phyloP scores from a whole-genome alignment of 2,888 invertebrate species.

The Noctua comes region DNA sequence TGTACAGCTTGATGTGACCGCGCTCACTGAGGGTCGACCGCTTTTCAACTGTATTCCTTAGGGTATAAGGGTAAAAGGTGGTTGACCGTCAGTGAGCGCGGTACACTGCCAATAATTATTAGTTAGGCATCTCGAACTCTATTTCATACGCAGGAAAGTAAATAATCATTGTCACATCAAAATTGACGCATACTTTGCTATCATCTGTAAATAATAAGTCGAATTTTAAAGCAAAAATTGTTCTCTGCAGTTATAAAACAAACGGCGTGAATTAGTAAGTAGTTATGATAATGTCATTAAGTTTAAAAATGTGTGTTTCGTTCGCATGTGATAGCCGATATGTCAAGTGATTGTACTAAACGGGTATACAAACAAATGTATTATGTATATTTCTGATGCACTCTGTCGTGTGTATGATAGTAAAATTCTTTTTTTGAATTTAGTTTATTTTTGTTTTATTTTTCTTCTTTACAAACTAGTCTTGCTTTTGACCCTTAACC shows the following conservation, averaged over 20 bases:
- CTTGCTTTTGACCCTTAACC: neutral
- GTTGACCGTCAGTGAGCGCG: neutral
- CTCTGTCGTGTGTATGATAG: conserved; percentile 74
- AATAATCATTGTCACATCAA: conserved; percentile 9
- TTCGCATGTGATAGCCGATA: conserved; percentile 53
- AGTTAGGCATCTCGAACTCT: conserved; percentile 24
- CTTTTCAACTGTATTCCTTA: neutral
- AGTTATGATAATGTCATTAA: conserved; percentile 46
- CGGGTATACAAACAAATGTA: conserved; percentile 76
- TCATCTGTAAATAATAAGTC: conserved; percentile 25
- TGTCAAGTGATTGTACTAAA: conserved; percentile 67
- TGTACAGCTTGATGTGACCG: neutral
- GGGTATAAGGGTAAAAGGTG: neutral
- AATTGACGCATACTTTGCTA: conserved; percentile 4
- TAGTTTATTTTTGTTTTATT: conserved; percentile 78
- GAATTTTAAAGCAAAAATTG: neutral
- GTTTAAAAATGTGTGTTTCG: conserved; percentile 43
- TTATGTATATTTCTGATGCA: conserved; percentile 76
- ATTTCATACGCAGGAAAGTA: neutral
- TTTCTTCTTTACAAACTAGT: conserved; percentile 38
- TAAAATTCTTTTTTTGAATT: conserved; percentile 79
- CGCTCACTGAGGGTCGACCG: neutral
- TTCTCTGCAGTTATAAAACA: conserved; percentile 25
- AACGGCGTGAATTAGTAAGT: conserved; percentile 35
- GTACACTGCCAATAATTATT: conserved; percentile 7